phyloP scores from a whole-genome alignment of 2,113 vertebrate genomes.

The Hyaena hyaena region DNA sequence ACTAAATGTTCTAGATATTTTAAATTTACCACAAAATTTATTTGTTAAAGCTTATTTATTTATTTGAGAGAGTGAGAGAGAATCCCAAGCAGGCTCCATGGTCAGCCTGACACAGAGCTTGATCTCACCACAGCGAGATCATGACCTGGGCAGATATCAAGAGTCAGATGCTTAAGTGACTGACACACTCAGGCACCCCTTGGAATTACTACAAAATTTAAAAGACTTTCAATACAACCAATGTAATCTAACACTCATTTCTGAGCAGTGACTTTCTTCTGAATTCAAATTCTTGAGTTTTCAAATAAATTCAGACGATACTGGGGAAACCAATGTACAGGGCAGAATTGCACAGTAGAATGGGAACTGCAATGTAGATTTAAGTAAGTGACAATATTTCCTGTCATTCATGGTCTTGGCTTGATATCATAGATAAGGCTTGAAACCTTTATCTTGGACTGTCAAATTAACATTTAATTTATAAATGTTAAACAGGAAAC shows the following conservation, averaged over 20 bases:
- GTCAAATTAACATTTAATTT: constrained; percentile 11
- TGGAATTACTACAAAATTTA: not conserved
- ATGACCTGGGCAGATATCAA: no score
- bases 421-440: not conserved
- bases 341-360: not conserved
- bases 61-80: no score
- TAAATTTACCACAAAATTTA: not conserved
- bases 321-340: not conserved
- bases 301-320: not conserved
- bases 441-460: not conserved
- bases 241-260: not conserved
- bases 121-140: no score
- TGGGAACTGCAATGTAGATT: not conserved
- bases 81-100: no score
- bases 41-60: not conserved
- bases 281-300: not conserved
- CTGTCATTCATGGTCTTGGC: not conserved
- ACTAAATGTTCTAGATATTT: not conserved
- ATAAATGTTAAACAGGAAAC: not conserved
- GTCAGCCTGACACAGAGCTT: no score
- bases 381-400: not conserved
- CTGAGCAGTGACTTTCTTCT: constrained; percentile 13
- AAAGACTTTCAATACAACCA: not conserved
- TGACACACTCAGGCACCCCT: no score
- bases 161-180: no score